Evolutionary conservation across 35 echinoderm and acorn worm genomes (phyloP), one percentile per base, ranked within the genome.

Genomic region (Eucidaris tribuloides): DNA sequence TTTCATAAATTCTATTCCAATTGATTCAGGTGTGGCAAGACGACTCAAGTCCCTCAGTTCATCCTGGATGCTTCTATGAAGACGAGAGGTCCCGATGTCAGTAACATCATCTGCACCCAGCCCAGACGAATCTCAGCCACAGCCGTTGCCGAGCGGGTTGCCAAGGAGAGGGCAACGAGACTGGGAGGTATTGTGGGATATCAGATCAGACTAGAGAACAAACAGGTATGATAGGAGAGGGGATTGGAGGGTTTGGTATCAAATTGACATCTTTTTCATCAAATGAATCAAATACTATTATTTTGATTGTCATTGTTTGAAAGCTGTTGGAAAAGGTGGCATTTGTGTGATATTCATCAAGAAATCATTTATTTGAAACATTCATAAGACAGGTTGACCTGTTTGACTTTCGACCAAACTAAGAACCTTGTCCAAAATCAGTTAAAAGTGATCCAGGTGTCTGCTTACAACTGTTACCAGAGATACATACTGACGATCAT

Each of bases 1-100:
- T n/a, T n/a, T n/a, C n/a, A n/a, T n/a, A n/a, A n/a, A n/a, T n/a
- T n/a, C n/a, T n/a, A n/a, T n/a, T n/a, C n/a, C n/a, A n/a, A n/a
- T n/a, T 5, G 45, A 7, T 35, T 86, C 54, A 88, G 85, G 23
- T 88, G 94, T 65, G 94, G 94, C 7, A 97, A 97, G 63, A 97
- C 89, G 30, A 97, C 94, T 5, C 94, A 97, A 78, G 89, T 97
- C 48, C 94, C 94, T 34, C 94, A 97, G 80, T 97, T 92, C 57
- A 85, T 97, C 79, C 48, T 96, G 15, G 94, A 97, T 77, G 86
- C 83, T 31, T 45, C 77, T 15, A 58, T 81, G 23, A 24, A 38
- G 28, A 61, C 14, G 15, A 60, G 19, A 31, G 76, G 77, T 23
- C 60, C 37, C 38, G 44, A 71, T 20, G 46, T 86, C 15, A 68